Evolutionary conservation across 2,113 vertebrate species (phyloP).

Genomic region (Cavia aperea): DNA sequence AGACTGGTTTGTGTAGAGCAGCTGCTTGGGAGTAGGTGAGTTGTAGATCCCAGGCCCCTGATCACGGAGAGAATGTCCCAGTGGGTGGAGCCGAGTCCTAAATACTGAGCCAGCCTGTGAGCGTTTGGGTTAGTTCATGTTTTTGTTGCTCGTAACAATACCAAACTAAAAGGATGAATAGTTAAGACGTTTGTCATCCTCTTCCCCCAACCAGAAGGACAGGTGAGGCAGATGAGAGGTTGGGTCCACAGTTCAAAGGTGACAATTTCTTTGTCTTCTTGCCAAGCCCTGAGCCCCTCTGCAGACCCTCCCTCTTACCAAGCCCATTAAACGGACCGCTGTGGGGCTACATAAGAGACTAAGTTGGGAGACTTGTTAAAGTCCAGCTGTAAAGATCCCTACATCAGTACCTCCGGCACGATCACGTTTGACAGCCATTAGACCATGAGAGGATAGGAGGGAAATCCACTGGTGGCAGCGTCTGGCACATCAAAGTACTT

Average conservation of each 20-base stretch:
- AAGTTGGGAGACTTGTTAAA: background rate
- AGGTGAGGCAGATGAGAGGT: background rate
- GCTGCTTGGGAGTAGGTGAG: background rate
- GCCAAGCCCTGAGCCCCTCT: background rate
- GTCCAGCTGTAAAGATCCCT: background rate
- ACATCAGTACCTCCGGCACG: background rate
- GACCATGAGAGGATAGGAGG: background rate
- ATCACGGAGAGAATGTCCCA: background rate
- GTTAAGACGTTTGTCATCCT: background rate
- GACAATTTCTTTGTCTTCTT: background rate
- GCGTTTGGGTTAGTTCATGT: background rate
- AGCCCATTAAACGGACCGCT: background rate
- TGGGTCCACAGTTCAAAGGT: too few relatives aligned
- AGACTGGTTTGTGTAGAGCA: background rate
- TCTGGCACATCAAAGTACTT: background rate
- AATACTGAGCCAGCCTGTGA: background rate
- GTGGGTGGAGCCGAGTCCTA: background rate
- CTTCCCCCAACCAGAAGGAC: background rate
- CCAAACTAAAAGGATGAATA: background rate
- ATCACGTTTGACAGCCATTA: background rate
- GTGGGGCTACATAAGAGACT: background rate
- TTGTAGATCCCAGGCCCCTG: too few relatives aligned
- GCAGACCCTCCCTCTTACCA: background rate
- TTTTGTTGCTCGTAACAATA: background rate
- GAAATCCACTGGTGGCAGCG: fast-evolving